Evolutionary conservation across 2,797 vertebrate species (phyloP).

Genomic region (Manis javanica): DNA sequence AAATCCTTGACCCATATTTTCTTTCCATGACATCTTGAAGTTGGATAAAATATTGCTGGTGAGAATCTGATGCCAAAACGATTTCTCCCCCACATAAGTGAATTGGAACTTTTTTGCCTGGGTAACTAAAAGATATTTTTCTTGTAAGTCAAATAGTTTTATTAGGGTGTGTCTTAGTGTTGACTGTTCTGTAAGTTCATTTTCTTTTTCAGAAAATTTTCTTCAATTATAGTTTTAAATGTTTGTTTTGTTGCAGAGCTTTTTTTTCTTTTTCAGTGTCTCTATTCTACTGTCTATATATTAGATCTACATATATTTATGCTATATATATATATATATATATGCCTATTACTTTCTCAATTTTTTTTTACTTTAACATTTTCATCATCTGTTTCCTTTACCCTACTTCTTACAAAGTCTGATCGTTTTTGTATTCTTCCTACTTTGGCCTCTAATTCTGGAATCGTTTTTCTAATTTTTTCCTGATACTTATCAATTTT

Average conservation of each 20-base stretch:
- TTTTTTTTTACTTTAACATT: background rate
- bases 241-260: background rate
- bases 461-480: constrained; percentile 14
- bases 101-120: background rate
- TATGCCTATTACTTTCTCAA: background rate
- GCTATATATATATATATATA: background rate
- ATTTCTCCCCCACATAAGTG: background rate
- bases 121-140: background rate
- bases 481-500: background rate
- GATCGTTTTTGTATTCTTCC: background rate
- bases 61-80: background rate
- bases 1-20: background rate
- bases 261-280: background rate
- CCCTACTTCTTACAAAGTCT: background rate
- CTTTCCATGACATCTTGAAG: background rate
- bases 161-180: background rate
- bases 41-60: constrained; percentile 3
- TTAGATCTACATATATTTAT: background rate
- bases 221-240: constrained; percentile 17
- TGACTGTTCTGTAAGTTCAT: background rate
- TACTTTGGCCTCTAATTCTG: constrained; percentile 15
- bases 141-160: background rate
- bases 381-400: constrained; percentile 9
- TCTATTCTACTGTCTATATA: background rate
- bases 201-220: constrained; percentile 15